A percentile compares a stretch with the other conserved stretches of the same genome.
Conservation (phyloP, 2,888 invertebrate genomes). For the Hypena proboscidalis region DNA sequence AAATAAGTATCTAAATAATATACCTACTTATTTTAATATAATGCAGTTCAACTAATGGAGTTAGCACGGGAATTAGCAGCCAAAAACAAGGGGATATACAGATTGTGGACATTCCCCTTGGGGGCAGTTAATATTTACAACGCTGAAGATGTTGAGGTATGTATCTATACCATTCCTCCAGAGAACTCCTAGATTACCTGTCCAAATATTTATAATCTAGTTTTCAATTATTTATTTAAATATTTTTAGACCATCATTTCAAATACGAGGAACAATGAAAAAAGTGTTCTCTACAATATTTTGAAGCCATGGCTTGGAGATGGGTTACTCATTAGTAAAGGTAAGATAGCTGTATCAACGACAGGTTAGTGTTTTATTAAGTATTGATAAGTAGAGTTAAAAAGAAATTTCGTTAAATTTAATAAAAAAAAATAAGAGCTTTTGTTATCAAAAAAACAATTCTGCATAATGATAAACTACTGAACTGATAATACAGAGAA, state of each 20-base stretch:
- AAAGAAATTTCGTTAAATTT: too few relatives aligned
- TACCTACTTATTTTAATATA: not conserved
- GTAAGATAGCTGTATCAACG: too few relatives aligned
- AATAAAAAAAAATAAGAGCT: not conserved
- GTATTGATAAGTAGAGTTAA: too few relatives aligned
- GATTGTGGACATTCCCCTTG: slow-evolving; percentile 53
- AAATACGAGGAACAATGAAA: slow-evolving; percentile 76
- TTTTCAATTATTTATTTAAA: not conserved
- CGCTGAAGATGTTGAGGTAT: slow-evolving; percentile 80
- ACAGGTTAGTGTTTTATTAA: too few relatives aligned
- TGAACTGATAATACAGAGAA: too few relatives aligned
- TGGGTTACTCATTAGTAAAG: slow-evolving; percentile 78
- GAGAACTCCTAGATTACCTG: not conserved
- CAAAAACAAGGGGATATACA: slow-evolving; percentile 53
- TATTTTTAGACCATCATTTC: slow-evolving; percentile 70
- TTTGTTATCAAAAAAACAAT: not conserved
- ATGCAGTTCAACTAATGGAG: slow-evolving; percentile 57
- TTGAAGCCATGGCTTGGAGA: slow-evolving; percentile 80
- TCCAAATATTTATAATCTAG: not conserved
- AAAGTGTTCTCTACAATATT: slow-evolving; percentile 77
- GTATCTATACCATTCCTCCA: not conserved
- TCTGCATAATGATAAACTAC: too few relatives aligned
- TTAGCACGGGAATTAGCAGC: slow-evolving; percentile 45
- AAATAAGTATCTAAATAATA: too few relatives aligned
- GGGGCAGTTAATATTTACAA: slow-evolving; percentile 61